Base-by-base conservation (phyloP, 2,113 vertebrate species). In the Ancistrus triradiatus region DNA sequence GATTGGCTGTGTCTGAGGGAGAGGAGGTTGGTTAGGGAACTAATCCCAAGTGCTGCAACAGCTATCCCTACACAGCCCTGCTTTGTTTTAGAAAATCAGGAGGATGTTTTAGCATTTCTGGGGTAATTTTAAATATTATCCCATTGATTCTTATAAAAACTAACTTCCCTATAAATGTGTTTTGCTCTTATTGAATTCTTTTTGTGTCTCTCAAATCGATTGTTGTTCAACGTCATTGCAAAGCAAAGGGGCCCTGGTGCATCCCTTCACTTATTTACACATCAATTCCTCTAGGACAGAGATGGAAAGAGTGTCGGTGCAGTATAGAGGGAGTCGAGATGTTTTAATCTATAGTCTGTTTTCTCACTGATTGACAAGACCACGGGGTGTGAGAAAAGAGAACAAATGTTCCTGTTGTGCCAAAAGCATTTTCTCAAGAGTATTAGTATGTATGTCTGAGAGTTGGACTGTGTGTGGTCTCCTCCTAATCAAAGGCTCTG, bases 391-490 rank as follows among this genome's bases (percentile, higher is more conserved):
- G 28, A 55, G 38, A 46, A 47, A 52, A 37, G 18, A 18, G 25
- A 47, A 33, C 18, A 47, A 55, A 64, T 64, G 62, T 53, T 21
- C 38, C 24, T 31, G 38, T 44, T 28, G 4, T 22, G 25, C 22
- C 35, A 31, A 40, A 40, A 52, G 24, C 48, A 22, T 6, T 53
- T 21, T 53, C 25, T 53, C 38, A 28, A 22, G 37, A n/a, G 37
- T 42, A 43, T 52, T 43, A 10, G 14, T 43, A 24, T 43, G 37
- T 55, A 47, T 31, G 4, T 46, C 40, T 22, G 18, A 53, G 50
- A n/a, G n/a, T n/a, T n/a, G n/a, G n/a, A 21, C 21, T 46, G 25
- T 64, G 62, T 46, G 50, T 64, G 62, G 50, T 55, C 50, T 46
- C 35, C 13, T 49, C 18, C 40, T 33, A 22, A 28, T 55, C 38